Conservation (phyloP, 2,113 vertebrate species). For the Ctenomys sociabilis region DNA sequence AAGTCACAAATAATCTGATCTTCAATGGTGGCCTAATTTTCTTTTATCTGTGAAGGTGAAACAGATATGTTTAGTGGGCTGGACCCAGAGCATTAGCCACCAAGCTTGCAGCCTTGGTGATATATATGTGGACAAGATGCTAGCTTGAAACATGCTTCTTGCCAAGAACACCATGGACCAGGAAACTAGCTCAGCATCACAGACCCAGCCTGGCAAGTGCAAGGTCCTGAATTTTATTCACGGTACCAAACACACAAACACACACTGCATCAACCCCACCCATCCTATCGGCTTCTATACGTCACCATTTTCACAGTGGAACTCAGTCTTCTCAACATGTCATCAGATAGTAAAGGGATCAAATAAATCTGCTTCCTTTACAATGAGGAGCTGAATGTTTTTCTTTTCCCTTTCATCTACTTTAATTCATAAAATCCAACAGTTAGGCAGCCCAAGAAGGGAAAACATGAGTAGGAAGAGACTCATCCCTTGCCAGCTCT, state of each 20-base stretch:
- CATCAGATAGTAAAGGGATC: neutral
- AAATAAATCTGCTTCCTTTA: neutral
- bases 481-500: neutral
- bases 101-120: neutral
- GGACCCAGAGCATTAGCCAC: neutral
- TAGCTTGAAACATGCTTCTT: neutral
- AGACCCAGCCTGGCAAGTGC: too few species aligned
- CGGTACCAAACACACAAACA: neutral
- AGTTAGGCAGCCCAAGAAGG: neutral
- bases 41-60: neutral
- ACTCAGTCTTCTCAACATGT: neutral
- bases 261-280: neutral
- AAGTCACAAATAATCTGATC: neutral
- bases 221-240: too few species aligned
- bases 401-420: neutral
- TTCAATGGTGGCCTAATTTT: neutral
- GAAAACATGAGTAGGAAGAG: neutral
- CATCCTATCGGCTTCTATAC: neutral
- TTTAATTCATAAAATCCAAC: neutral
- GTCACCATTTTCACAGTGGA: neutral
- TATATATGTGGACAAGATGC: neutral
- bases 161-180: neutral
- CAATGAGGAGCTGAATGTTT: neutral
- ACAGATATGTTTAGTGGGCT: neutral
- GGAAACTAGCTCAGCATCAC: too few species aligned